Base-by-base conservation (phyloP, 2,888 invertebrate species). In the Phorcus lineatus region DNA sequence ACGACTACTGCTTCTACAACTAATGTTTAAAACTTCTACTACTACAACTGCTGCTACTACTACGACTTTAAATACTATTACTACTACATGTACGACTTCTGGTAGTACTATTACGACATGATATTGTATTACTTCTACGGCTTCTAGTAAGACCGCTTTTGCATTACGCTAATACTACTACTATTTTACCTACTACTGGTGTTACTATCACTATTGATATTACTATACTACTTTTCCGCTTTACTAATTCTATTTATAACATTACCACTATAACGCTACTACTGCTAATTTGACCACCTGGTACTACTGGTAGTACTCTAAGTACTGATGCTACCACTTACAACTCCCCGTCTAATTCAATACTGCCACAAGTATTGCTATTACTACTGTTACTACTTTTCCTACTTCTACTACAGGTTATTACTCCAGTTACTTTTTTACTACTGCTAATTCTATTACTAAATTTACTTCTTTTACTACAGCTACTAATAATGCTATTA, bases 151-250 rank as follows among this genome's bases (percentile, higher is more conserved):
- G 55, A 75, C 81, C 57, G 74, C n/a, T n/a, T n/a, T n/a, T n/a
- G n/a, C n/a, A n/a, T n/a, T n/a, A n/a, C n/a, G n/a, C 81, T 75
- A 74, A 78, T 53, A 78, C 77, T 77, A 78, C 80, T 67, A 74
- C 80, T 78, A 24, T 52, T 47, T 11, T 67, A 66, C 13, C 78
- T 78, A 19, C 78, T 66, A 36, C 78, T 78, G 7, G 47, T 78
- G 17, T 47, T 78, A 36, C 66, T 78, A 28, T 79, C 53, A 55
- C 74, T 78, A 74, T 75, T 81, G 57, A 66, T 74, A 74, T 52
- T 78, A 55, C 78, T 74, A 53, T 57, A 22, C 54, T 57, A 74
- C 78, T 57, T 57, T 74, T 74, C 74, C 78, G n/a, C n/a, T n/a
- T n/a, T 55, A 78, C 53, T 81, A 78, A 6, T 74, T 74, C 57